Conservation (phyloP, 2,888 invertebrate species). For the Nemotelus nigrinus region DNA sequence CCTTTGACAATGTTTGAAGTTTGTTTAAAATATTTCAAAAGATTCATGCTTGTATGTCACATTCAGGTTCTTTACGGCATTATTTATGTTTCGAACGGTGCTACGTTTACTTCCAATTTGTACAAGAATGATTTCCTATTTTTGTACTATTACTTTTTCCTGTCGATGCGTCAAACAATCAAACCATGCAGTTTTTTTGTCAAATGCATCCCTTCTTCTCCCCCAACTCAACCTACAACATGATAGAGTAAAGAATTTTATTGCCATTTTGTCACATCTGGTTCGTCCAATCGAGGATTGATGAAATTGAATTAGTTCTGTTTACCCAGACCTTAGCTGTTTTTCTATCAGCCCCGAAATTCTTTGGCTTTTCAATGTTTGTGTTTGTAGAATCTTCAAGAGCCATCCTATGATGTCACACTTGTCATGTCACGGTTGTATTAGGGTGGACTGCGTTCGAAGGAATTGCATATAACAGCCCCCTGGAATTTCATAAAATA, state of each 20-base stretch:
- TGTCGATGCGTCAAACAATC: no score
- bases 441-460: neutral
- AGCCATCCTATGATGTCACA: conserved; percentile 15
- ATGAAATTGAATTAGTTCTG: conserved; percentile 50
- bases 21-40: no score
- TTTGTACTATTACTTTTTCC: no score
- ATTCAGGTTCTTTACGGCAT: no score
- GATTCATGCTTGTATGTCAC: no score
- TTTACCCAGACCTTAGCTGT: conserved; percentile 46
- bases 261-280: conserved; percentile 46
- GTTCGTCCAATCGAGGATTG: conserved; percentile 46
- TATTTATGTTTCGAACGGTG: no score
- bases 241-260: conserved; percentile 31
- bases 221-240: neutral
- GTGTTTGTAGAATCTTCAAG: conserved; percentile 27
- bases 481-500: conserved; percentile 25
- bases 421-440: neutral
- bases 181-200: neutral
- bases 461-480: neutral
- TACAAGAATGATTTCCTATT: no score
- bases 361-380: conserved; percentile 25
- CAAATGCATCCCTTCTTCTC: neutral
- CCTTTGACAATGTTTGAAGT: no score
- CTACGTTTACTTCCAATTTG: no score
- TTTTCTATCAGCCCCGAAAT: conserved; percentile 33